Conservation (phyloP, 1,140 invertebrate genomes). For the Trichonephila clavata region DNA sequence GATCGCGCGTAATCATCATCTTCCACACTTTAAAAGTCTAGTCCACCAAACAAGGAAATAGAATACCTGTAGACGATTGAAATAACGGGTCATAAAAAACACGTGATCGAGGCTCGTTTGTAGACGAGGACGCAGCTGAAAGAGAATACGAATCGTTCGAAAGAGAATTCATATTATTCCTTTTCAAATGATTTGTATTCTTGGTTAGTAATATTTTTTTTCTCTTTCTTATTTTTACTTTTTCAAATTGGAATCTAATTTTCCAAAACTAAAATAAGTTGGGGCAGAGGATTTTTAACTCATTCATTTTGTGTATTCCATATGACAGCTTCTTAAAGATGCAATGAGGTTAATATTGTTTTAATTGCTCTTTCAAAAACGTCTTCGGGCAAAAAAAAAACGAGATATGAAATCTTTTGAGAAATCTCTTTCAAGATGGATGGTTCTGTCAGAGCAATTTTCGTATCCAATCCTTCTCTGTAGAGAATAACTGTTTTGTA, state of each 20-base stretch:
- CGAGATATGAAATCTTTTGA: background rate
- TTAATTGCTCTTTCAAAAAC: background rate
- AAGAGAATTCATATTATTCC: background rate
- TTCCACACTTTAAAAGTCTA: background rate
- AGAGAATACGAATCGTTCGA: background rate
- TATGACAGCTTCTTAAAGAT: background rate
- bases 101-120: background rate
- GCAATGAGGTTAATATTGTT: conserved; percentile 5
- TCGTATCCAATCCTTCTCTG: too few relatives aligned
- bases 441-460: too few relatives aligned
- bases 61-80: conserved; percentile 8
- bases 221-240: background rate
- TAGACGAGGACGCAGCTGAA: background rate
- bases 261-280: background rate
- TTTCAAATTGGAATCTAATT: conserved; percentile 3
- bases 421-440: background rate
- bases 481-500: too few relatives aligned
- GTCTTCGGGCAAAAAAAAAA: background rate
- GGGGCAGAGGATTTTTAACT: background rate
- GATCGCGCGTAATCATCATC: conserved; percentile 17
- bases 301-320: background rate
- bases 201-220: background rate
- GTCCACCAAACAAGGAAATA: conserved; percentile 41
- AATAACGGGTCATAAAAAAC: conserved; percentile 35
- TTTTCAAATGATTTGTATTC: background rate